Conservation (phyloP, 2,797 vertebrate species). For the Characodon lateralis region DNA sequence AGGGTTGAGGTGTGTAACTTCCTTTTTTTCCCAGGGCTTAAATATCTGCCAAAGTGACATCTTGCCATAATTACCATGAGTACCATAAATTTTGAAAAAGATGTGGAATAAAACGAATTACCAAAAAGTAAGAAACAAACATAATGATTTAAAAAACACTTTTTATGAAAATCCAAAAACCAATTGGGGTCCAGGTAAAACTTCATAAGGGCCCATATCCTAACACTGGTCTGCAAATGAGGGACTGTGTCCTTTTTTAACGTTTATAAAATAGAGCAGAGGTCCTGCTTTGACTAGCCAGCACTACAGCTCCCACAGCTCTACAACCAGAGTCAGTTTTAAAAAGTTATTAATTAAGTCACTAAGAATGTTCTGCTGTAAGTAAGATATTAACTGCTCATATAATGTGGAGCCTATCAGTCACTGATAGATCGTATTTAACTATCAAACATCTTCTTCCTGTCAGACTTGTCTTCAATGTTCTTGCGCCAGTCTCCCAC, state of each 20-base stretch:
- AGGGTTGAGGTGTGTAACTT: background rate
- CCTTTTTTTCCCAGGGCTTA: background rate
- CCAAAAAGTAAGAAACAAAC: no score
- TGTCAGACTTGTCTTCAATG: constrained; percentile 77
- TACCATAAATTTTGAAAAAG: no score
- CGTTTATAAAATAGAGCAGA: background rate
- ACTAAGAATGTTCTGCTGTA: background rate
- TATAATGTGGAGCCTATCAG: background rate
- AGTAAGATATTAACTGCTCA: background rate
- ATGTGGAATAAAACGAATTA: no score
- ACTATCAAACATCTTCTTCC: constrained; percentile 84
- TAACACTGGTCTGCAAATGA: no score
- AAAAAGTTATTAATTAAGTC: background rate
- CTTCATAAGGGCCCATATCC: no score
- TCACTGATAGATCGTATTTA: constrained; percentile 41
- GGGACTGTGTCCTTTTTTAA: no score
- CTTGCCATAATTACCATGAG: no score
- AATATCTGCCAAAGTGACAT: no score
- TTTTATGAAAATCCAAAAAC: no score
- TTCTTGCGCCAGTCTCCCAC: constrained; percentile 79
- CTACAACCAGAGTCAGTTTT: background rate
- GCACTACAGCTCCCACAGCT: no score
- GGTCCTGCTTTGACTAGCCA: background rate
- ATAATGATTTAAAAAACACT: no score
- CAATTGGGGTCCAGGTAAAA: no score